Base-by-base conservation (phyloP, 1,140 invertebrate species). In the Calephelis nemesis region DNA sequence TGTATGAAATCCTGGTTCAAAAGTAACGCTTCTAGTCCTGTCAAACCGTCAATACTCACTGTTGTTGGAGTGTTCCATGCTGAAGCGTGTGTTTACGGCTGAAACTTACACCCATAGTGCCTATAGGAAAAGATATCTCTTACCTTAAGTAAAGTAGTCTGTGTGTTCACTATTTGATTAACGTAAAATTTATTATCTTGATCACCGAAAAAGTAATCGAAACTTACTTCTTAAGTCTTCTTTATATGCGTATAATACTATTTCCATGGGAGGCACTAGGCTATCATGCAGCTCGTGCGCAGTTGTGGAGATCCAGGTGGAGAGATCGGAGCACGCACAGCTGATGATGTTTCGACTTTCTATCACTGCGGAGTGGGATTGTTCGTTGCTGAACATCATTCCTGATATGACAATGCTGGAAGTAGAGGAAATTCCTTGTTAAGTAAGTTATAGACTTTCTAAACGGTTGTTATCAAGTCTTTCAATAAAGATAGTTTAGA, bases 331-430 rank as follows among this genome's bases (percentile, higher is more conserved):
- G 72, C 86, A 88, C 0, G 84, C 86, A 66, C 86, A 90, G 58
- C 75, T 84, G 0, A 88, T 64, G 0, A 87, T 77, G 19, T 85
- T 85, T 0, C 81, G 74, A 42, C 83, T 84, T 7, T 79, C 75
- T 0, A 65, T 45, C 0, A 83, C 79, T 0, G 86, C 84, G 40
- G 66, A 48, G 5, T 78, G 77, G 0, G 88, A 84, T 68, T 90
- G 88, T 50, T 90, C 88, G 68, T 87, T 90, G 68, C 80, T 88
- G 15, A 90, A 70, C 5, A 82, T 78, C 88, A 90, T 90, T 9
- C 85, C 86, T 0, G 82, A 78, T 73, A 90, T 84, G 0, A 88
- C 63, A 48, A 73, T 69, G 63, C 88, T 90, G 79, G 50, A 81
- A 84, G 66, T 30, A 63, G 12, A 63, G 12, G 45, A 9, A 45